Evolutionary conservation across 2,797 vertebrate genomes (phyloP).

Genomic region (Alauda arvensis): DNA sequence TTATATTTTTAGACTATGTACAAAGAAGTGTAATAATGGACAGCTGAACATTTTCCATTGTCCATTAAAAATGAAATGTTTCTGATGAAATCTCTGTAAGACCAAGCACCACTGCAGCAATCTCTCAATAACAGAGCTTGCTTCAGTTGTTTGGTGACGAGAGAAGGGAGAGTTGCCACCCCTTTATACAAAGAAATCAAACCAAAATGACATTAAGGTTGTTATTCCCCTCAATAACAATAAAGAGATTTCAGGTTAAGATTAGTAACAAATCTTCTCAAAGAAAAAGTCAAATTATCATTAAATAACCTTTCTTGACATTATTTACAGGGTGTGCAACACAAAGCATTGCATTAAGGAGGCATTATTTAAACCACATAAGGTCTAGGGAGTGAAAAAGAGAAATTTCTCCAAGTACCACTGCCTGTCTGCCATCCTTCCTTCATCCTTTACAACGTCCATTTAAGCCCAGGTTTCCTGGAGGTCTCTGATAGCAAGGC

Average conservation of each 20-base stretch:
- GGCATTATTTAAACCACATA: conserved; percentile 7
- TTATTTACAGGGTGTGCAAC: conserved; percentile 28
- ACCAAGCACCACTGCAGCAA: conserved; percentile 47
- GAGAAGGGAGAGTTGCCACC: conserved; percentile 44
- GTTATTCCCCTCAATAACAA: conserved; percentile 38
- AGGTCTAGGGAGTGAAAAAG: not conserved
- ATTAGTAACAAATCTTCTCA: conserved; percentile 14
- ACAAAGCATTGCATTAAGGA: conserved; percentile 14
- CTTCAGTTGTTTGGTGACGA: conserved; percentile 23
- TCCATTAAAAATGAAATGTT: conserved; percentile 38
- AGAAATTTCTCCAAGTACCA: not conserved
- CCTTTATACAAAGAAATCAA: conserved; percentile 52
- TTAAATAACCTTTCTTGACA: conserved; percentile 14
- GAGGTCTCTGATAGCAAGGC: not conserved
- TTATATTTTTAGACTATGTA: conserved; percentile 52
- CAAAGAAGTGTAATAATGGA: conserved; percentile 51
- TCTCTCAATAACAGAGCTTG: conserved; percentile 43
- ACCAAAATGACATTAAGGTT: conserved; percentile 51
- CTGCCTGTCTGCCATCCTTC: not conserved
- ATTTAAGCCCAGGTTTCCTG: conserved; percentile 12
- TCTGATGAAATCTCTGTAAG: conserved; percentile 37
- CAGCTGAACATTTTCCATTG: conserved; percentile 54
- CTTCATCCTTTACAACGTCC: not conserved
- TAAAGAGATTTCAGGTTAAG: conserved; percentile 33
- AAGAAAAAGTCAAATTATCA: not conserved